phyloP scores from a whole-genome alignment of 2,113 vertebrate genomes.

The Eulacestoma nigropectus region DNA sequence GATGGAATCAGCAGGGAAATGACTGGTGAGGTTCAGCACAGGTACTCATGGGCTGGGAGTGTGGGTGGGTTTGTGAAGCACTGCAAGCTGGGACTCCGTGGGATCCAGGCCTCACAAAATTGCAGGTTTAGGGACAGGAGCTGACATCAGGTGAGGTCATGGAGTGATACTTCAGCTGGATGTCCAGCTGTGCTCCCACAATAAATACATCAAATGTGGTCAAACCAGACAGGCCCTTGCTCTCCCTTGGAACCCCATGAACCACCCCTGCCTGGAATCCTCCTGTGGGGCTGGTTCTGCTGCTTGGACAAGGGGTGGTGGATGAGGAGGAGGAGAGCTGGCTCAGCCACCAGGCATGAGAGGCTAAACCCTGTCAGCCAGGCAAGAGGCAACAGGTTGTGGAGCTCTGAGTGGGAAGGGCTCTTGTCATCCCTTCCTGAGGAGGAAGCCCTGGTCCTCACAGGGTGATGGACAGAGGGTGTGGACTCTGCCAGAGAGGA shows the following conservation, averaged over 20 bases:
- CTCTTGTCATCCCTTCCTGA: not conserved
- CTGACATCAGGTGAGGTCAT: not conserved
- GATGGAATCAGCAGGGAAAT: not conserved
- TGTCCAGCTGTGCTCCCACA: not conserved
- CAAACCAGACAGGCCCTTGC: not conserved
- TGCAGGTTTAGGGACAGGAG: not conserved
- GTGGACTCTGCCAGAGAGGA: not conserved
- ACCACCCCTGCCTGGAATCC: not conserved
- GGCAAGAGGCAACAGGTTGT: not conserved
- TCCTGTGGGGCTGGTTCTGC: not conserved
- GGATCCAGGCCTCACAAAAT: not conserved
- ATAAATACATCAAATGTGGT: not conserved
- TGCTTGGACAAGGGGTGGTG: not conserved
- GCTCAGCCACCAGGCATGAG: not conserved
- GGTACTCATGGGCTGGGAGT: rapidly evolving
- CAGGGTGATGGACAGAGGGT: not conserved
- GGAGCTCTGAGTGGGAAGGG: not conserved
- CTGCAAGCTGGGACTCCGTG: not conserved
- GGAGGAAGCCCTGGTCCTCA: not conserved
- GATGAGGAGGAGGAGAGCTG: not conserved
- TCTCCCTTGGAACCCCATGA: rapidly evolving
- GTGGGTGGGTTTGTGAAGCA: not conserved
- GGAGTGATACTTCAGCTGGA: not conserved
- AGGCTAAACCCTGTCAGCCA: not conserved
- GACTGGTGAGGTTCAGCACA: not conserved